These are phyloP conservation scores for Nephrocerus scutellatus DNA, from an alignment of 2,888 invertebrate species.

Conservation along the genomic window DNA sequence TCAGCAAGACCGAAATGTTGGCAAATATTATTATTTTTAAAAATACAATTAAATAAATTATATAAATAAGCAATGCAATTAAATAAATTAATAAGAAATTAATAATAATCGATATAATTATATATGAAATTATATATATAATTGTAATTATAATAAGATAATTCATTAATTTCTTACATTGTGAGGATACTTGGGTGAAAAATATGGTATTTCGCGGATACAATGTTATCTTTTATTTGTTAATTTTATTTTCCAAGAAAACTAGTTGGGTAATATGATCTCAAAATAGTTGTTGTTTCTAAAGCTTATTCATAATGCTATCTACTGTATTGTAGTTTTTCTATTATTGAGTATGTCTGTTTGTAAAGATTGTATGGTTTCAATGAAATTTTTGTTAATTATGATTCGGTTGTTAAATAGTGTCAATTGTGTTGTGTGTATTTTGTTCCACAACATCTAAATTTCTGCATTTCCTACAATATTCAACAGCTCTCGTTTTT, in stretches of 20 bases:
- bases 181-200: constrained; percentile 18
- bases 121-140: too few species aligned
- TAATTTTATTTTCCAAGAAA: constrained; percentile 17
- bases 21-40: too few species aligned
- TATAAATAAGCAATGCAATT: too few species aligned
- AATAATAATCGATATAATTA: too few species aligned
- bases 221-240: constrained; percentile 16
- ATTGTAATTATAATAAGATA: too few species aligned
- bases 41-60: too few species aligned
- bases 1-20: too few species aligned
- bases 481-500: constrained; percentile 17
- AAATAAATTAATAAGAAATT: too few species aligned
- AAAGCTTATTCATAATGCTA: constrained; percentile 2
- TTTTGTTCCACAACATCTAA: constrained; percentile 14
- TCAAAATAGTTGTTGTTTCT: constrained; percentile 6
- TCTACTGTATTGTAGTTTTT: constrained; percentile 9
- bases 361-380: constrained; percentile 16
- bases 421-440: constrained; percentile 16
- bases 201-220: constrained; percentile 15
- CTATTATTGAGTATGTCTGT: constrained; percentile 13
- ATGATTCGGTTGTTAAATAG: constrained; percentile 16
- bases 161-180: constrained; percentile 13
- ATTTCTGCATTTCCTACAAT: constrained; percentile 15
- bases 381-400: constrained; percentile 17
- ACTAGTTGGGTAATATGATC: constrained; percentile 15